A percentile compares a stretch with the other conserved stretches of the same genome.
Conservation (phyloP, 1,140 invertebrate species). For the Heliothis virescens region DNA sequence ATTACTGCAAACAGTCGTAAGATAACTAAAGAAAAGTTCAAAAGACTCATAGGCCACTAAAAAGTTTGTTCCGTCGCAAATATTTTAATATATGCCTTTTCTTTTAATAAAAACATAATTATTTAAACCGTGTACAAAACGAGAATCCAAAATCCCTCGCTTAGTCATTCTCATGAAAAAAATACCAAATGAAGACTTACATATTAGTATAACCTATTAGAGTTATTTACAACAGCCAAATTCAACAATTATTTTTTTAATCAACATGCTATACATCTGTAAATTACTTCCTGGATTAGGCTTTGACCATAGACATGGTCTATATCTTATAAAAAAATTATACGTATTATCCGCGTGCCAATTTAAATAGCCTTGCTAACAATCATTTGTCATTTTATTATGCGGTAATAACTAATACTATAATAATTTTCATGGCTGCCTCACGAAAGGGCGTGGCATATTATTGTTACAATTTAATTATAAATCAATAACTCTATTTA, state of each 20-base stretch:
- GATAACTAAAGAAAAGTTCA: no score
- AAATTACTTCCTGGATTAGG: conserved; percentile 1
- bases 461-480: conserved; percentile 42
- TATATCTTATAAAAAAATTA: not conserved
- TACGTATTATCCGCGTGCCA: not conserved
- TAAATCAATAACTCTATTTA: conserved; percentile 26
- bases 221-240: not conserved
- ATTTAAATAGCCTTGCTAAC: conserved; percentile 3
- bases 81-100: no score
- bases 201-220: not conserved
- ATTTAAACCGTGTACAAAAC: no score
- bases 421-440: conserved; percentile 2
- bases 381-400: conserved; percentile 31
- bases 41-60: no score
- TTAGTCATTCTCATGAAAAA: no score
- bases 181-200: no score
- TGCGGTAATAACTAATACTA: not conserved
- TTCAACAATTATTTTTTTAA: not conserved
- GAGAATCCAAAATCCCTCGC: no score
- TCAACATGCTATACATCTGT: not conserved
- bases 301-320: not conserved
- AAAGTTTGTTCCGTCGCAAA: no score
- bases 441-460: conserved; percentile 31
- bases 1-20: no score
- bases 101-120: no score